These are phyloP conservation scores for Phthorimaea operculella DNA, from an alignment of 1,140 invertebrate species.

Conservation along the genomic window DNA sequence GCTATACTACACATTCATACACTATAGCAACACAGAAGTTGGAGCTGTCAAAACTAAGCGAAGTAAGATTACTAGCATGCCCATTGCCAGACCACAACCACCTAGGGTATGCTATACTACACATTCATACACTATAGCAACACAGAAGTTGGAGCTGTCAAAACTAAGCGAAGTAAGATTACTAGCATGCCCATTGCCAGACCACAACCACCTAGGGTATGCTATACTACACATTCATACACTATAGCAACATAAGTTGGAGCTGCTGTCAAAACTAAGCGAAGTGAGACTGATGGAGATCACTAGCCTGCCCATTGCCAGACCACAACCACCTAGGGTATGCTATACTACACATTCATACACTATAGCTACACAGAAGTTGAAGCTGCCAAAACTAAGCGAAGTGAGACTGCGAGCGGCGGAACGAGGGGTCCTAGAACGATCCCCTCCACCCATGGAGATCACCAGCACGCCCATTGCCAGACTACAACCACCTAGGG, in stretches of 20 bases:
- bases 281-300: conserved; percentile 76
- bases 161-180: no score
- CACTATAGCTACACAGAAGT: conserved; percentile 92
- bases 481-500: conserved; percentile 51
- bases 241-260: no score
- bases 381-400: conserved; percentile 91
- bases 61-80: conserved; percentile 52
- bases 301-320: conserved; percentile 31
- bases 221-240: no score
- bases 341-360: no score
- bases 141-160: no score
- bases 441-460: conserved; percentile 42
- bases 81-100: conserved; percentile 41
- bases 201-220: conserved; percentile 54
- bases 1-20: no score
- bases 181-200: conserved; percentile 34
- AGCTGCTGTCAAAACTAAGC: no score
- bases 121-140: no score
- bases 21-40: conserved; percentile 94
- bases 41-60: conserved; percentile 90
- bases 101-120: conserved; percentile 62
- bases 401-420: conserved; percentile 86
- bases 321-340: conserved; percentile 58
- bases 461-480: conserved; percentile 37
- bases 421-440: conserved; percentile 81